Base-by-base conservation (phyloP, 2,888 invertebrate species). In the Uropetala carovei region DNA sequence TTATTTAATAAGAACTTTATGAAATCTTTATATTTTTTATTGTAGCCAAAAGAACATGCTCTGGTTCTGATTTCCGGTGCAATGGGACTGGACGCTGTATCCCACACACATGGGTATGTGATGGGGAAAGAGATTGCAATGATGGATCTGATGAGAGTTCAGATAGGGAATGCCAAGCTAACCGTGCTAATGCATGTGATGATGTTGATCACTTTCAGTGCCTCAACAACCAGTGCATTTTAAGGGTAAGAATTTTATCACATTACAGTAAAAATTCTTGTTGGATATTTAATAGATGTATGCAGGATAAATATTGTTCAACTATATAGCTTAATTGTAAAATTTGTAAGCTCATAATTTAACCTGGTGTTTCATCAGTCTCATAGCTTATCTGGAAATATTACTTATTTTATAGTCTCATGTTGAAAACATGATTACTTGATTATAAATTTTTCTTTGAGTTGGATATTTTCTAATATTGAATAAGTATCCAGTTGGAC, bases 41-140 rank as follows among this genome's bases (percentile, higher is more conserved):
- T 93, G 30, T 92, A 94, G 94, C 93, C 0, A 95, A 95, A 92
- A 94, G 96, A 0, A 94, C 95, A 1, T 97, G 97, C 94, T 95
- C 95, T 0, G 94, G 94, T 3, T 95, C 94, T 93, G 96, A 97
- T 94, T 97, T 96, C 94, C 94, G 96, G 43, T 97, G 97, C 94
- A 95, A 95, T 22, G 96, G 96, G 1, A 96, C 97, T 91, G 96
- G 96, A 27, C 95, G 96, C 60, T 98, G 98, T 95, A 97, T 98
- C 93, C 97, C 97, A 0, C 94, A 95, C 85, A 94, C 95, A 10
- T 97, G 97, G 96, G 95, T 97, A 8, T 98, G 98, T 95, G 97
- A 98, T 95, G 96, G 96, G 18, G 95, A 96, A 91, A 94, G 95
- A 0, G 97, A 97, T 94, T 97, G 97, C 93, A 95, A 96, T 0